phyloP scores from a whole-genome alignment of 2,113 vertebrate genomes.

The Aldabrachelys gigantea region DNA sequence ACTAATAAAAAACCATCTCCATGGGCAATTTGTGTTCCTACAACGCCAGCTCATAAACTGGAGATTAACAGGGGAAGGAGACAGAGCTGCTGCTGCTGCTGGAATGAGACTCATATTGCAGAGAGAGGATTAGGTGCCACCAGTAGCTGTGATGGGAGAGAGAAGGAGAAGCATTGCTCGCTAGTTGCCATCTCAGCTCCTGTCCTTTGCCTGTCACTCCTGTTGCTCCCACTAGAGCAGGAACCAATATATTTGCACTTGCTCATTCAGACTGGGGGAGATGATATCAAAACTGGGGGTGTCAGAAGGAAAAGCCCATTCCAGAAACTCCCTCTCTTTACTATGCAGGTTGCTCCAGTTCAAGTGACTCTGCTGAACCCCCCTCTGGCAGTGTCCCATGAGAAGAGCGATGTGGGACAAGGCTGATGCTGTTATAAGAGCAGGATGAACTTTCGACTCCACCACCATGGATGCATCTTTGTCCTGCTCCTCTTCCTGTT shows the following conservation, averaged over 20 bases:
- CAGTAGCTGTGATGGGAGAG: not conserved
- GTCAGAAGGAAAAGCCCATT: not conserved
- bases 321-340: not conserved
- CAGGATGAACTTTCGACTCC: not conserved
- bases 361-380: not conserved
- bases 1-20: not conserved
- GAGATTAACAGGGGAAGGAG: not conserved
- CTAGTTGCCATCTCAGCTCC: not conserved
- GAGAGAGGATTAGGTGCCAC: not conserved
- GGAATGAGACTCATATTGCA: not conserved
- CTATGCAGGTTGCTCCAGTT: not conserved
- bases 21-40: not conserved
- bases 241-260: not conserved
- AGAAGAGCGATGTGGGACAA: not conserved
- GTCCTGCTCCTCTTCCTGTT: not conserved
- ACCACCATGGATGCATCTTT: not conserved
- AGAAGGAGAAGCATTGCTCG: not conserved
- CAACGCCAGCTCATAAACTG: not conserved
- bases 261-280: not conserved
- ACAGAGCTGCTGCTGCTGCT: not conserved
- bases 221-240: not conserved
- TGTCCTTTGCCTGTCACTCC: not conserved
- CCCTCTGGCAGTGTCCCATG: not conserved
- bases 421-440: not conserved
- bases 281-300: too few relatives aligned